Conservation (phyloP, 2,797 vertebrate genomes). For the Parauchenoglanis ngamensis region DNA sequence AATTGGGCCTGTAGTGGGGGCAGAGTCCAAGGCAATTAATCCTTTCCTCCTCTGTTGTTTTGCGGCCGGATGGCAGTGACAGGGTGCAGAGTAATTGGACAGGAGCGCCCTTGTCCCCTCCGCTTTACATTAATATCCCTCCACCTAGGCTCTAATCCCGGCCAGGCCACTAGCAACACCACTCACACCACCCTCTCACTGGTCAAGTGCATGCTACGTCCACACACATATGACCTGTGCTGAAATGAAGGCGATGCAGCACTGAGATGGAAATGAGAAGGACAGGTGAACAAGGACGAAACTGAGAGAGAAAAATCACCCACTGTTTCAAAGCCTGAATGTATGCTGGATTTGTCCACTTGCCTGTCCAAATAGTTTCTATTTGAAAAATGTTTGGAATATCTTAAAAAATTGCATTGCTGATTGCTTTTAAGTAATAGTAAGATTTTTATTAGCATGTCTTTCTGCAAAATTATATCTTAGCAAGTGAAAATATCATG, state of each 20-base stretch:
- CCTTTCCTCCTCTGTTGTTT: slow-evolving; percentile 95
- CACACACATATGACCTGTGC: slow-evolving; percentile 58
- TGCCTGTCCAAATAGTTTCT: neutral
- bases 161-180: slow-evolving; percentile 69
- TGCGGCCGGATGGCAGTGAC: slow-evolving; percentile 88
- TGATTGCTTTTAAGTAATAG: neutral
- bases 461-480: neutral
- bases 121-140: slow-evolving; percentile 98
- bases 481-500: neutral
- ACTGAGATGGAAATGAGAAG: slow-evolving; percentile 60
- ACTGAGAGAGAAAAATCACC: slow-evolving; percentile 8
- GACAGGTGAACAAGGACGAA: slow-evolving; percentile 52
- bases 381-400: neutral
- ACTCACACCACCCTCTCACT: slow-evolving; percentile 60
- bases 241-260: slow-evolving; percentile 63
- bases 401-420: neutral
- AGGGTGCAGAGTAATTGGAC: slow-evolving; percentile 97
- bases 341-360: neutral
- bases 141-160: slow-evolving; percentile 74
- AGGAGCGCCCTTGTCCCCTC: slow-evolving; percentile 91
- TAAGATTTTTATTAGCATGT: neutral
- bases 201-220: slow-evolving; percentile 82
- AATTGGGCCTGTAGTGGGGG: slow-evolving; percentile 97
- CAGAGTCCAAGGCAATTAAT: slow-evolving; percentile 99
- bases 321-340: neutral